phyloP scores from a whole-genome alignment of 1,140 invertebrate species.

The Euwallacea similis region DNA sequence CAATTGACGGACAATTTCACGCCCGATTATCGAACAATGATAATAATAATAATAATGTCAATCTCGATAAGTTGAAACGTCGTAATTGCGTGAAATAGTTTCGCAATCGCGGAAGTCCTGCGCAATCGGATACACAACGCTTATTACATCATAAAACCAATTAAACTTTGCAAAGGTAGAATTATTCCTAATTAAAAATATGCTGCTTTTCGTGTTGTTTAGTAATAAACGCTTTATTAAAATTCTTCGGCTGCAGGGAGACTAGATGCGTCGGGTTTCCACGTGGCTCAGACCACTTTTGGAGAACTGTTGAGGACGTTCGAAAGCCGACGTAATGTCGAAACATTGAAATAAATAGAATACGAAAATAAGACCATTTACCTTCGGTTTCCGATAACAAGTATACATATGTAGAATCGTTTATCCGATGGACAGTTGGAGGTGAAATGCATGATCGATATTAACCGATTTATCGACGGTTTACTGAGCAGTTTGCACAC shows the following conservation, averaged over 20 bases:
- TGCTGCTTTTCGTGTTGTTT: not conserved
- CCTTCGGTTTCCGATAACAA: too few relatives aligned
- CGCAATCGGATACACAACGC: conserved; percentile 3
- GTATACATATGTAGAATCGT: too few relatives aligned
- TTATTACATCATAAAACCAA: conserved; percentile 14
- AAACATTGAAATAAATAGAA: too few relatives aligned
- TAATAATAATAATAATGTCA: conserved; percentile 6
- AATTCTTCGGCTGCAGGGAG: not conserved
- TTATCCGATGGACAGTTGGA: too few relatives aligned
- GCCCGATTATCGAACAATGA: conserved; percentile 3
- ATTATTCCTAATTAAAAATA: conserved; percentile 1
- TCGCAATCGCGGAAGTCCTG: conserved; percentile 11
- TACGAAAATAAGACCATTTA: too few relatives aligned
- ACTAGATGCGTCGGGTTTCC: too few relatives aligned
- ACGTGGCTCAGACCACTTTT: too few relatives aligned
- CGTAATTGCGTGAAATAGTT: conserved; percentile 15
- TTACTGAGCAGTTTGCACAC: too few relatives aligned
- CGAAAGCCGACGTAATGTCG: too few relatives aligned
- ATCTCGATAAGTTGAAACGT: not conserved
- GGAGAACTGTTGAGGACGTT: too few relatives aligned
- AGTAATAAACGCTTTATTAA: conserved; percentile 2
- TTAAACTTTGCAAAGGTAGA: conserved; percentile 2
- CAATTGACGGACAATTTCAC: conserved; percentile 9
- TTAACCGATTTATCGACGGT: too few relatives aligned
- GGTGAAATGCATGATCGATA: too few relatives aligned